Evolutionary conservation across 2,888 invertebrate species (phyloP).

Genomic region (Capitulum mitella): DNA sequence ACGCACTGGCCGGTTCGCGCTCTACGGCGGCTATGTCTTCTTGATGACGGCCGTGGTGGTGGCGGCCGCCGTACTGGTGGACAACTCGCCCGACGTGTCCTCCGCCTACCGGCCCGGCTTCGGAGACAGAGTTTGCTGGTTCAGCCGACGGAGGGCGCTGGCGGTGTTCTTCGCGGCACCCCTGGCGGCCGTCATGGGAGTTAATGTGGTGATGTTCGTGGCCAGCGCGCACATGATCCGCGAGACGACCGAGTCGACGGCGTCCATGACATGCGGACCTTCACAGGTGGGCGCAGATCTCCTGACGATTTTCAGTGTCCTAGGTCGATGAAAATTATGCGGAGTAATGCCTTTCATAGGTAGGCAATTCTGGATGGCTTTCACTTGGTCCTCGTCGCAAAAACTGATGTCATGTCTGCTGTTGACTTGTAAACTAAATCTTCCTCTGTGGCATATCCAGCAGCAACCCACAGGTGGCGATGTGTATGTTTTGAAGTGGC

Average conservation of each 20-base stretch:
- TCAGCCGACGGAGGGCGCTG: constrained; percentile 47
- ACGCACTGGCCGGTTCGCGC: constrained; percentile 44
- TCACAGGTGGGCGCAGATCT: not conserved
- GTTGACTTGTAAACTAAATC: too few species aligned
- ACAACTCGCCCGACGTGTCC: constrained; percentile 33
- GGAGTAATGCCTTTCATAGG: too few species aligned
- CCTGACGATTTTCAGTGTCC: too few species aligned
- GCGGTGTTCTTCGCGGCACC: constrained; percentile 50
- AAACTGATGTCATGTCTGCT: too few species aligned
- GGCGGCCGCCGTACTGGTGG: constrained; percentile 43
- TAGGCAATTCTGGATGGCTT: too few species aligned
- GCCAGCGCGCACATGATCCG: constrained; percentile 45
- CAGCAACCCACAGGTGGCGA: too few species aligned
- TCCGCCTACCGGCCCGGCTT: constrained; percentile 45
- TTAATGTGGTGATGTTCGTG: too few species aligned
- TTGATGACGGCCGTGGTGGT: too few species aligned
- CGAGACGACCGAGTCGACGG: constrained; percentile 42
- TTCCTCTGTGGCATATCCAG: too few species aligned
- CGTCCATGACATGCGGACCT: constrained; percentile 38
- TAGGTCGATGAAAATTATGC: too few species aligned
- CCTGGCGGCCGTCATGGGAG: constrained; percentile 44
- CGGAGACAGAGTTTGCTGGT: constrained; percentile 49
- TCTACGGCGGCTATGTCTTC: constrained; percentile 45
- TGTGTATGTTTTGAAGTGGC: too few species aligned
- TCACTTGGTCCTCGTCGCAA: too few species aligned